These are phyloP conservation scores for Aurelia sp. DNA, from an alignment of 30 jellyfish, hydroid and myxozoan species.

Conservation along the genomic window DNA sequence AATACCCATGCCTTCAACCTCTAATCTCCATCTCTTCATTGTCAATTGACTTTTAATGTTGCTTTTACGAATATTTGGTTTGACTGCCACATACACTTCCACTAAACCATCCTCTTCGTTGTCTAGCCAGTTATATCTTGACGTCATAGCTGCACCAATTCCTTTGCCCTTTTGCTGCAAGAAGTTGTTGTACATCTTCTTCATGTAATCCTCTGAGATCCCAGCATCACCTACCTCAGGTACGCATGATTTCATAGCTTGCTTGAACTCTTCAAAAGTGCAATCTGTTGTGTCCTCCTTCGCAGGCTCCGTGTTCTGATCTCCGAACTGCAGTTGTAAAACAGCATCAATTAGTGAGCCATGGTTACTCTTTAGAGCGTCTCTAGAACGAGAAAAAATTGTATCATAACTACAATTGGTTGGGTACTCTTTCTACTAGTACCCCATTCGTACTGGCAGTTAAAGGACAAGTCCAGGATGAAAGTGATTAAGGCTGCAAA, in stretches of 20 bases:
- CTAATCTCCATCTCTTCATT: constrained; percentile 72
- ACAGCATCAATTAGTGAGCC: constrained; percentile 47
- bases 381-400: neutral
- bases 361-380: neutral
- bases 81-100: constrained; percentile 76
- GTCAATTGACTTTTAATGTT: constrained; percentile 64
- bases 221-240: constrained; percentile 32
- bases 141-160: constrained; percentile 77
- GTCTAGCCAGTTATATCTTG: constrained; percentile 81
- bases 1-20: constrained; percentile 62
- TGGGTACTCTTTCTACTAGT: too few relatives aligned
- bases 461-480: too few relatives aligned
- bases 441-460: too few relatives aligned
- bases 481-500: too few relatives aligned
- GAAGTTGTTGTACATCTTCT: constrained; percentile 69
- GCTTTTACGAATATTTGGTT: constrained; percentile 46
- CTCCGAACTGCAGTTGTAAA: neutral
- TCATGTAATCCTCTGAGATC: constrained; percentile 56
- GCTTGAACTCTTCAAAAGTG: constrained; percentile 84
- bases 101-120: constrained; percentile 75
- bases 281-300: constrained; percentile 28
- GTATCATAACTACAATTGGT: too few relatives aligned
- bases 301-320: neutral
- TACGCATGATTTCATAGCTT: constrained; percentile 70
- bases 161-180: constrained; percentile 47